These are phyloP conservation scores for Chrysogorgia sp. DNA, from an alignment of 92 coral and sea anemone genomes.

Conservation along the genomic window DNA sequence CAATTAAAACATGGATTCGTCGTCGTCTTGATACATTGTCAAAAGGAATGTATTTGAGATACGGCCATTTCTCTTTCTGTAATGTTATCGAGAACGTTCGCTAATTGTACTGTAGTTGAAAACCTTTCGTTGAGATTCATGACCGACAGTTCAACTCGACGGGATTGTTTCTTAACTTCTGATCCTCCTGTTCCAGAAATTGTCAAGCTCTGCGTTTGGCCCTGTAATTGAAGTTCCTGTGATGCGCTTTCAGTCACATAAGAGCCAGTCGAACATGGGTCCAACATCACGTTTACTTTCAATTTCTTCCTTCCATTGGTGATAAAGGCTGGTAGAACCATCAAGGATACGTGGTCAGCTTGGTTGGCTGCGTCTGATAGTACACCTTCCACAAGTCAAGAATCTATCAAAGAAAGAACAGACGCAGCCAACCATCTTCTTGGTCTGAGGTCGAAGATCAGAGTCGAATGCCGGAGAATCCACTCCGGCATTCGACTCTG, in stretches of 20 bases:
- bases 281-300: slow-evolving; percentile 64
- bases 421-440: too few relatives aligned
- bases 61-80: slow-evolving; percentile 62
- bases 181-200: slow-evolving; percentile 60
- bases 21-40: slow-evolving; percentile 50
- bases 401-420: too few relatives aligned
- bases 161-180: slow-evolving; percentile 42
- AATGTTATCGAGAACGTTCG: slow-evolving; percentile 60
- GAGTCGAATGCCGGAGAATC: too few relatives aligned
- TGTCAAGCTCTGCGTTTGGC: slow-evolving; percentile 42
- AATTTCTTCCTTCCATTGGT: slow-evolving; percentile 45
- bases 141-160: slow-evolving; percentile 43
- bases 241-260: slow-evolving; percentile 57
- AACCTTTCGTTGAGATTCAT: slow-evolving; percentile 36
- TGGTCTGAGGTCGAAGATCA: background rate
- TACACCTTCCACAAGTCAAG: background rate
- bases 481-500: background rate
- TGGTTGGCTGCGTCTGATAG: slow-evolving; percentile 6
- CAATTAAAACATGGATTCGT: slow-evolving; percentile 59
- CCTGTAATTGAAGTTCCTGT: slow-evolving; percentile 44
- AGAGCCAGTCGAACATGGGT: slow-evolving; percentile 63
- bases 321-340: slow-evolving; percentile 48
- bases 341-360: slow-evolving; percentile 41
- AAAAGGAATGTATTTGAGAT: slow-evolving; percentile 49
- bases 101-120: slow-evolving; percentile 29